A percentile compares a stretch with the other conserved stretches of the same genome.
Conservation (phyloP, 1,140 invertebrate species). For the Diachasmimorpha longicaudata region DNA sequence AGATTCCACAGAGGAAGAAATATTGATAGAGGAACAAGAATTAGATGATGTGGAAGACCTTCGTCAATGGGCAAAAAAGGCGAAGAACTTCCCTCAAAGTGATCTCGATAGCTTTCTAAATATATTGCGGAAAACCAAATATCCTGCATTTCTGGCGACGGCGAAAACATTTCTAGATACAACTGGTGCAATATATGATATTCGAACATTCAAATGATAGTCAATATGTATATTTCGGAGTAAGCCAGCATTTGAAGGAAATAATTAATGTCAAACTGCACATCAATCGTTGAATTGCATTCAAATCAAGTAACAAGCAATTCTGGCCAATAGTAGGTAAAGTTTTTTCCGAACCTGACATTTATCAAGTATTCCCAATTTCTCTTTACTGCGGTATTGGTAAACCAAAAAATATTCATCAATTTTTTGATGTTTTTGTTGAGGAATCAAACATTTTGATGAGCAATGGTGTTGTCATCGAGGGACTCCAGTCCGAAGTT, state of each 20-base stretch:
- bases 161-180: constrained; percentile 27
- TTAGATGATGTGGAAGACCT: not conserved
- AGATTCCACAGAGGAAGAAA: no score
- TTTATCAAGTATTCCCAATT: constrained; percentile 19
- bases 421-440: constrained; percentile 19
- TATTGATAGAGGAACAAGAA: not conserved
- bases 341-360: constrained; percentile 12
- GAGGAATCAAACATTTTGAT: constrained; percentile 14
- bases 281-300: constrained; percentile 4
- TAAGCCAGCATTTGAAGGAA: not conserved
- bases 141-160: constrained; percentile 14
- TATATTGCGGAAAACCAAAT: constrained; percentile 13
- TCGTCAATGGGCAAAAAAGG: not conserved
- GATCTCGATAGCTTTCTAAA: constrained; percentile 11
- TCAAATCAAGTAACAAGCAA: constrained; percentile 9
- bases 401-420: constrained; percentile 18
- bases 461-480: constrained; percentile 7
- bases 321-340: constrained; percentile 26
- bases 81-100: constrained; percentile 8
- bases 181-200: constrained; percentile 7
- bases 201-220: constrained; percentile 6
- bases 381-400: constrained; percentile 16
- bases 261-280: constrained; percentile 23
- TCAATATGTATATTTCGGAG: constrained; percentile 17
- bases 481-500: not conserved